Base-by-base conservation (phyloP, 2,113 vertebrate genomes). In the Acinonyx jubatus region DNA sequence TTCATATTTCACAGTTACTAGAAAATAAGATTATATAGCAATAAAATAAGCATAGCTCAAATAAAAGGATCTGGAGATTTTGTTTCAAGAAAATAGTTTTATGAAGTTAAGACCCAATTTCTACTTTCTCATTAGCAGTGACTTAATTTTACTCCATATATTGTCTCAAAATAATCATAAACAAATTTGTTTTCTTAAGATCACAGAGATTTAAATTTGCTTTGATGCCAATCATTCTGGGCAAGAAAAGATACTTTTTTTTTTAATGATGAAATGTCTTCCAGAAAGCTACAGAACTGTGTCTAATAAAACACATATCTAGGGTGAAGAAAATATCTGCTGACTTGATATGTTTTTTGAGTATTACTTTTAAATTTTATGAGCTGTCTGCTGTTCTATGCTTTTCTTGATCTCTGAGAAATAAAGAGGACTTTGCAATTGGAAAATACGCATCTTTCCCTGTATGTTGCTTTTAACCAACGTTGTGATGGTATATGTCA, bases 391-490 rank as follows among this genome's bases (percentile, higher is more conserved):
- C 33, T 7, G 0, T 82, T 74, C 66, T 97, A 6, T 80, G 41
- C 19, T 91, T 80, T 63, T 50, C 52, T 91, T 93, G 69, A 89
- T 65, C 68, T 71, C 57, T 14, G 61, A 96, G 66, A 89, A 79
- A 80, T 52, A 63, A 89, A 76, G 48, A 93, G 19, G 2, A 4
- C 25, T 69, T 92, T 94, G 79, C 68, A 76, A 71, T 80, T 45
- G 74, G 55, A 92, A 97, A 96, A 74, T 29, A 88, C 10, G 38
- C 25, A 48, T 38, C 69, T 84, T 83, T 5, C 19, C 79, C 9
- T 63, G 7, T 82, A 1, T 82, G 21, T 74, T 87, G 48, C 33
- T 97, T 97, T 90, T 93, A 95, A 94, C 85, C 97, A 95, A 74
- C 61, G 57, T 1, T 33, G 16, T 65, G 63, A 73, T 52, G 29